phyloP scores from a whole-genome alignment of 2,113 vertebrate species.

The Mustelus asterias region DNA sequence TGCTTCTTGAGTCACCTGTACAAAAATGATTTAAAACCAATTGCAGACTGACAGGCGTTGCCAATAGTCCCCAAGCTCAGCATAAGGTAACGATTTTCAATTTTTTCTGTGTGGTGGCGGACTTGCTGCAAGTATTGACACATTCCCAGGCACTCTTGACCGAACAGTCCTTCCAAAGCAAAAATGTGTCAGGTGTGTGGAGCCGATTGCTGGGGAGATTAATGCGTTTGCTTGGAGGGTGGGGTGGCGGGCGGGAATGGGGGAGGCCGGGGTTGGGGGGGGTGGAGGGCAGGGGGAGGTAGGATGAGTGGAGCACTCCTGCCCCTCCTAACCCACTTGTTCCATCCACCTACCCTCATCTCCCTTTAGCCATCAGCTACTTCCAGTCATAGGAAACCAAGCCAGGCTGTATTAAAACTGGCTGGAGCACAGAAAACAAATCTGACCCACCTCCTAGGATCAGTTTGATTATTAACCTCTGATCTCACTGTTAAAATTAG shows the following conservation, averaged over 20 bases:
- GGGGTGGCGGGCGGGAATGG: no score
- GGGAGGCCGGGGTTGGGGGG: no score
- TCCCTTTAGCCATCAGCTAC: neutral
- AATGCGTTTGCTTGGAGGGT: neutral
- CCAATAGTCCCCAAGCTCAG: neutral
- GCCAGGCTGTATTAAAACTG: neutral
- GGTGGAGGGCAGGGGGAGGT: no score
- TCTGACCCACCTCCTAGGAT: neutral
- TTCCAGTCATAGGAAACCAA: neutral
- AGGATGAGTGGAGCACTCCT: neutral
- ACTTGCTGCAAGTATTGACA: neutral
- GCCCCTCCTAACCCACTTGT: neutral
- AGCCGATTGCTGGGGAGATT: neutral
- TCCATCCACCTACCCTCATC: neutral
- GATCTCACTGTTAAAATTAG: neutral
- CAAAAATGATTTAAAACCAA: constrained; percentile 19
- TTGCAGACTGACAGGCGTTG: neutral
- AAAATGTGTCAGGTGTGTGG: neutral
- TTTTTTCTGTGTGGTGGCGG: neutral
- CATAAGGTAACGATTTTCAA: constrained; percentile 28
- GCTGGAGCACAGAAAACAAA: neutral
- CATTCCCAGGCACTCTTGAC: neutral
- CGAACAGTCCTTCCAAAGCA: neutral
- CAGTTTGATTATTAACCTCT: no score
- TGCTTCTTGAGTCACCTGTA: constrained; percentile 18